Evolutionary conservation across 1,140 invertebrate species (phyloP), one percentile per base, ranked within the genome.

Genomic region (Zaprionus ornatus): DNA sequence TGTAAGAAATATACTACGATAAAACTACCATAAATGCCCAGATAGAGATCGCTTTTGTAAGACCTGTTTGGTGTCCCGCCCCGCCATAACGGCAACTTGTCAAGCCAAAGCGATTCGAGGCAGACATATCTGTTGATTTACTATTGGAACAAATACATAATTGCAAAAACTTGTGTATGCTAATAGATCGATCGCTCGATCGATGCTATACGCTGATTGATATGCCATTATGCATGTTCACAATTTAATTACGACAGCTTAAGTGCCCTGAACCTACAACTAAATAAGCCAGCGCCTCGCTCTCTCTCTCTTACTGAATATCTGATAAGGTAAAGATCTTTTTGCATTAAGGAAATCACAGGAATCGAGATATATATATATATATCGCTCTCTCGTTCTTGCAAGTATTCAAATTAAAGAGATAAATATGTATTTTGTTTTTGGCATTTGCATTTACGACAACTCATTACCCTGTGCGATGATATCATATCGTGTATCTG

Each of bases 51-150:
- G 40, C 40, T 84, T 84, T 90, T 80, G 84, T 88, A 80, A 87
- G 77, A 87, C 84, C 84, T 69, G 84, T 87, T 87, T 84, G n/a
- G 45, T 48, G 9, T 48, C 3, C 45, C 45, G 45, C 45, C 45
- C 45, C 19, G 45, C 45, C 62, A 59, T 62, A 60, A 87, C 72
- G 61, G 78, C 83, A 78, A 83, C 77, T 88, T 87, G 83, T 87
- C 83, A 88, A 82, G 62, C 80, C 65, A 59, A 74, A 71, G 80
- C 68, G 83, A 74, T 88, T 69, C 74, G 55, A 75, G 25, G 25
- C 74, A 88, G 84, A 88, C 84, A 88, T 80, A 74, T 88, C 84
- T 87, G 84, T 88, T 87, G 84, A 87, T 88, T 83, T 87, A 87
- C 74, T 75, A 77, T 87, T 72, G 69, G 67, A 86, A 66, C 76